phyloP scores from a whole-genome alignment of 2,113 vertebrate species.

The Sapajus apella region DNA sequence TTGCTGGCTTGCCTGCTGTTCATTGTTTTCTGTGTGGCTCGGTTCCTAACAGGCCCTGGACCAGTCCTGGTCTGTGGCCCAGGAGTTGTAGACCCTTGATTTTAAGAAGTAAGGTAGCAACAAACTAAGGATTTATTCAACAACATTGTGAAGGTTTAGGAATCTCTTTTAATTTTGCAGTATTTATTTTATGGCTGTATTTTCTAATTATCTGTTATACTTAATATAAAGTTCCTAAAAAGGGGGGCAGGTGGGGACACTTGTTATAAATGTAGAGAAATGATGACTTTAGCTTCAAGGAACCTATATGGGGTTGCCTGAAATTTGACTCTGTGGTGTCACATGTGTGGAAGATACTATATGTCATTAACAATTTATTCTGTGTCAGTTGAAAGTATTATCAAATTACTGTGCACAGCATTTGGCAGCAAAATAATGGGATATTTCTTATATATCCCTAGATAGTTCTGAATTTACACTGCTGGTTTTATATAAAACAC shows the following conservation, averaged over 20 bases:
- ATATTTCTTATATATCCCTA: background rate
- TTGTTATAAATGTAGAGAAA: background rate
- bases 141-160: background rate
- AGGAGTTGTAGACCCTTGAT: no score
- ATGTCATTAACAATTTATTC: background rate
- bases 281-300: background rate
- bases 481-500: background rate
- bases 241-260: rapidly evolving
- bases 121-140: background rate
- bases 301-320: background rate
- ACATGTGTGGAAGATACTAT: background rate
- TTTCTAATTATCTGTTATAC: background rate
- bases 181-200: background rate
- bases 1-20: no score
- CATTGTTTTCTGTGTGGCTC: no score
- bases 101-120: background rate
- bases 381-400: background rate
- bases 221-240: background rate
- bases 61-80: no score
- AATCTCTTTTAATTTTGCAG: background rate
- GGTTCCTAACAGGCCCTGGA: no score
- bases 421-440: background rate
- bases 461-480: background rate
- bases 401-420: background rate
- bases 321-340: background rate